Conservation (phyloP, 2,888 invertebrate species). For the Venustoraphidia nigricollis region DNA sequence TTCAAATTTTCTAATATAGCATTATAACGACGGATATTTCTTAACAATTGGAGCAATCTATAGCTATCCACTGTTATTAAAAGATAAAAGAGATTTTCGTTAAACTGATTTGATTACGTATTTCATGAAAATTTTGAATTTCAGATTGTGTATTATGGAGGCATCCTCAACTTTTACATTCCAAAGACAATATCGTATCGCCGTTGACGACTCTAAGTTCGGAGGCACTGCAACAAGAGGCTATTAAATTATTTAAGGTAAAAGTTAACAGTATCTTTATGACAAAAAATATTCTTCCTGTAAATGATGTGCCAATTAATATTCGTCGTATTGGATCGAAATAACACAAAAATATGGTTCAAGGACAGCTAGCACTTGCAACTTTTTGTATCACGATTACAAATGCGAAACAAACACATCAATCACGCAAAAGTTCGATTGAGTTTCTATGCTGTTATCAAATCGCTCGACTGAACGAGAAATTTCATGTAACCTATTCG, state of each 20-base stretch:
- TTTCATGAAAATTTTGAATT: conserved; percentile 13
- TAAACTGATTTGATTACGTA: not conserved
- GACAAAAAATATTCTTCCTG: too few species aligned
- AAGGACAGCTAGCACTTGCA: too few species aligned
- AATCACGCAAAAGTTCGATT: too few species aligned
- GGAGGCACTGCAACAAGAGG: conserved; percentile 77
- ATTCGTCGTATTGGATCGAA: conserved; percentile 1
- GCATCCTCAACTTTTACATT: conserved; percentile 78
- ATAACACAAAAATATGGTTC: not conserved
- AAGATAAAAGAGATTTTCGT: not conserved
- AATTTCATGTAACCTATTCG: too few species aligned
- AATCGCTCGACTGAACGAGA: too few species aligned
- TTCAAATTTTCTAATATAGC: too few species aligned
- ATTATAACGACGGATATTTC: too few species aligned
- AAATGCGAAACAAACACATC: too few species aligned
- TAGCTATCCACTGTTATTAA: too few species aligned
- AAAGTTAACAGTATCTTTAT: conserved; percentile 5
- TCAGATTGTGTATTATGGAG: conserved; percentile 82
- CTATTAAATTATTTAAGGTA: conserved; percentile 87
- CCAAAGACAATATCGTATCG: conserved; percentile 78
- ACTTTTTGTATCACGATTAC: too few species aligned
- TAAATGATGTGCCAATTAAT: not conserved
- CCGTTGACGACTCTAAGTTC: conserved; percentile 84
- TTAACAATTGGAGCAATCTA: too few species aligned
- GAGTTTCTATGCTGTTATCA: too few species aligned